Percentiles rank a stretch among this genome's conserved stretches.
These are phyloP conservation scores for Diplolepis rosae DNA, from an alignment of 2,888 invertebrate species.

Conservation along the genomic window DNA sequence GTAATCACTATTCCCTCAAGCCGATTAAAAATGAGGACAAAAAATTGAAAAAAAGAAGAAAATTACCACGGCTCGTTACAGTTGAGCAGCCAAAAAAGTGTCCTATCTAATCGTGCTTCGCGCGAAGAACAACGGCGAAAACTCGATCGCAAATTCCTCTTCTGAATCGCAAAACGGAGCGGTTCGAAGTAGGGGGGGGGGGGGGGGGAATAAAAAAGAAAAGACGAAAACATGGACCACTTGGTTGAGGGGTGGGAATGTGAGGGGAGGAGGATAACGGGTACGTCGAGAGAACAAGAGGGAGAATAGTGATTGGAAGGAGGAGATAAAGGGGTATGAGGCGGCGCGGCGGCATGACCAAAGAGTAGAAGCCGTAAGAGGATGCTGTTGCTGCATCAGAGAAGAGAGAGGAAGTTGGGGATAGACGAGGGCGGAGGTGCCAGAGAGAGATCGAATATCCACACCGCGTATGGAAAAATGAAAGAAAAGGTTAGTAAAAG, in stretches of 20 bases:
- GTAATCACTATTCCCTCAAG: constrained; percentile 6
- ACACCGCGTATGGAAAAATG: constrained; percentile 54
- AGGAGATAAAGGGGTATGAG: constrained; percentile 64
- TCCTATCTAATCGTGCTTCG: constrained; percentile 12
- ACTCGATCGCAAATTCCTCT: constrained; percentile 11
- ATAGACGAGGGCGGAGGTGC: constrained; percentile 2
- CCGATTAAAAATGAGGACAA: constrained; percentile 19
- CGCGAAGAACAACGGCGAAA: constrained; percentile 11
- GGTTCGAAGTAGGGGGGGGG: constrained; percentile 11
- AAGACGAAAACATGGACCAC: constrained; percentile 32
- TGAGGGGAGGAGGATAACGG: neutral
- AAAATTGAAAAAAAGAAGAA: neutral
- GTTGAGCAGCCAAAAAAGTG: neutral
- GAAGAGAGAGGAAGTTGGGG: constrained; percentile 49
- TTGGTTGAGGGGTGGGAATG: neutral
- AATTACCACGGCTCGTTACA: constrained; percentile 13
- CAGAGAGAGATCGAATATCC: constrained; percentile 42
- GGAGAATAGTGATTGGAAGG: constrained; percentile 60
- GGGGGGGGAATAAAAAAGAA: constrained; percentile 35
- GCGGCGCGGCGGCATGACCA: constrained; percentile 61
- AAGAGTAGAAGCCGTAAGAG: constrained; percentile 61
- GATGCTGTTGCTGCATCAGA: constrained; percentile 44
- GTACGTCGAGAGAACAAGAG: constrained; percentile 29
- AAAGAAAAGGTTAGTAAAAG: constrained; percentile 37
- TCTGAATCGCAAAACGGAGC: neutral